Percentiles rank a stretch among this genome's conserved stretches.
phyloP scores from a whole-genome alignment of 2,113 vertebrate genomes.

The Anseranas semipalmata region DNA sequence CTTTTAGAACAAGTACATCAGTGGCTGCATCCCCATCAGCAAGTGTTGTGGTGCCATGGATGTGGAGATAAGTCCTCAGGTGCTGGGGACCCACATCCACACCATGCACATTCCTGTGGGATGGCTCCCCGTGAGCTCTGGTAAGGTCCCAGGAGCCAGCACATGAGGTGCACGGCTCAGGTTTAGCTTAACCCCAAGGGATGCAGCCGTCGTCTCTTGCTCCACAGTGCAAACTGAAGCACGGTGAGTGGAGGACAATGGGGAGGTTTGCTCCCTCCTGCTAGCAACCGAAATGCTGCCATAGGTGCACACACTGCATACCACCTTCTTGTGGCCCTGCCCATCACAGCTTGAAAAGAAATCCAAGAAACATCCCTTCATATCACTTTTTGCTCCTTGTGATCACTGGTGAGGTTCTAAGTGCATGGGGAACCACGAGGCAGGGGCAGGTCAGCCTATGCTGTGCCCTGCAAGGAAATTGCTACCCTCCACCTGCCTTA shows the following conservation, averaged over 20 bases:
- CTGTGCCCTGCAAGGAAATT: not conserved
- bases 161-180: not conserved
- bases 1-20: not conserved
- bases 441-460: not conserved
- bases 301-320: not conserved
- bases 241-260: fast-evolving
- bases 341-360: not conserved
- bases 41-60: fast-evolving
- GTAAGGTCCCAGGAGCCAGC: not conserved
- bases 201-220: not conserved
- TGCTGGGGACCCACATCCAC: not conserved
- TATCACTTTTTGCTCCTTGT: not conserved
- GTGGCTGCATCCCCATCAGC: not conserved
- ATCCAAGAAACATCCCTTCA: not conserved
- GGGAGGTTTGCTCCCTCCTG: not conserved
- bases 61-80: not conserved
- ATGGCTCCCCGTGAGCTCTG: not conserved
- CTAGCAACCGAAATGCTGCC: not conserved
- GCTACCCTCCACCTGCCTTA: not conserved
- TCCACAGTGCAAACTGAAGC: not conserved
- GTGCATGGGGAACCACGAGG: not conserved
- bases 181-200: not conserved
- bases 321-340: not conserved
- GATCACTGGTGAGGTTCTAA: not conserved
- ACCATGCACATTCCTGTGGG: fast-evolving